Evolutionary conservation across 2,888 invertebrate genomes (phyloP).

Genomic region (Oxyteleia sp.): DNA sequence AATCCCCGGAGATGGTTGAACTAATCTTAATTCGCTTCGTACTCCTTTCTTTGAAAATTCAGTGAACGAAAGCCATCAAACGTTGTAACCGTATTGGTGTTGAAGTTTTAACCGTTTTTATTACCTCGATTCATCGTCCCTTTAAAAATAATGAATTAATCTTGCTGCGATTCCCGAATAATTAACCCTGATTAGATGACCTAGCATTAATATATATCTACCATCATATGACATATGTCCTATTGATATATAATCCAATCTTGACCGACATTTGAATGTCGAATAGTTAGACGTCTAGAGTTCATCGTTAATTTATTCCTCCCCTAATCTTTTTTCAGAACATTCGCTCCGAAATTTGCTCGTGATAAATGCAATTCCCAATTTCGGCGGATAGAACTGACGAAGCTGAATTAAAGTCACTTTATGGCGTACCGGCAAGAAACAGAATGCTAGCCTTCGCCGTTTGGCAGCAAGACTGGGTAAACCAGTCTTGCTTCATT

Average conservation of each 20-base stretch:
- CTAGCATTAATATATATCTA: not conserved
- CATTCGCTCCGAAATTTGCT: constrained; percentile 8
- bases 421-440: constrained; percentile 72
- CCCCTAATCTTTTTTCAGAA: not conserved
- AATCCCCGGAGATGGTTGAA: constrained; percentile 75
- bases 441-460: constrained; percentile 68
- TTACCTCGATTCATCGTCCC: constrained; percentile 47
- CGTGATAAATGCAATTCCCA: constrained; percentile 51
- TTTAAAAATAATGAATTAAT: constrained; percentile 39
- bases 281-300: no score
- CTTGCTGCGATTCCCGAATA: not conserved
- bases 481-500: constrained; percentile 73
- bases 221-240: no score
- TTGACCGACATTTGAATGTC: constrained; percentile 9
- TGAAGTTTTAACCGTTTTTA: constrained; percentile 63
- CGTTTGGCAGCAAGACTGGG: constrained; percentile 57
- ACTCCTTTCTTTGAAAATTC: constrained; percentile 72
- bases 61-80: constrained; percentile 54
- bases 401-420: constrained; percentile 68
- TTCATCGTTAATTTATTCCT: constrained; percentile 15
- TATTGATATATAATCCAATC: not conserved
- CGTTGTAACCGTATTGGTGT: constrained; percentile 54
- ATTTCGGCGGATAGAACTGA: constrained; percentile 58
- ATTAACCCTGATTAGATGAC: not conserved
- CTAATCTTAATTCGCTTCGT: constrained; percentile 79